Base-by-base conservation (phyloP, 2,888 invertebrate species). In the Brachypalpus laphriformis region DNA sequence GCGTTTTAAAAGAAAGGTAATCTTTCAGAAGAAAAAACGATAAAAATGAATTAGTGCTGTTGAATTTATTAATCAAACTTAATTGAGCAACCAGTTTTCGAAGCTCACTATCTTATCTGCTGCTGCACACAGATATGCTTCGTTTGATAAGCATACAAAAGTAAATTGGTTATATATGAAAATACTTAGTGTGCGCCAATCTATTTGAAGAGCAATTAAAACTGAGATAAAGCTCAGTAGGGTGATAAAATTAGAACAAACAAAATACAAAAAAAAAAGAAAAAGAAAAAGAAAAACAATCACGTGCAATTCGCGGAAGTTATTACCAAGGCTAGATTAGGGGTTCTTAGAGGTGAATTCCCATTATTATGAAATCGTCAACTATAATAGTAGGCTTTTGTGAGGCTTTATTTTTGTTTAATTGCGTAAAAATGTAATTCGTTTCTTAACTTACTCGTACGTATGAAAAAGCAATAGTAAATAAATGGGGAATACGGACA, bases 291-390 rank as follows among this genome's bases (percentile, higher is more conserved):
- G 1, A 47, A 47, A 20, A 9, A 11, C 42, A 25, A 45, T 40
- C 51, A 51, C 25, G 66, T 54, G 66, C 16, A 14, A 28, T 18
- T 54, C 2, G 28, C 66, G 37, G 25, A 51, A 68, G 16, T 16
- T 22, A 18, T 3, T 40, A 28, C 28, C 37, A 54, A 54, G 54
- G 25, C 37, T 31, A 54, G 66, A 54, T 68, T 40, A 49, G 9
- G 1, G 5, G 65, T 65, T 49, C 9, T 65, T 37, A 14, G 5
- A 25, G 5, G 5, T 2, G 25, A 31, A 2, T 31, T 47, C 4
- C n/a, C 5, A 4, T 14, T 22, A 51, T 87, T 47, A 9, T 3
- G 8, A 7, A n/a, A 1, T 11, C 5, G 18, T 11, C 9, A 11
- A 2, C 4, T 14, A 5, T n/a, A 25, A 61, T 2, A n/a, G n/a